These are phyloP conservation scores for Mormyrus iriodes DNA, from an alignment of 2,113 vertebrate genomes.

Conservation along the genomic window DNA sequence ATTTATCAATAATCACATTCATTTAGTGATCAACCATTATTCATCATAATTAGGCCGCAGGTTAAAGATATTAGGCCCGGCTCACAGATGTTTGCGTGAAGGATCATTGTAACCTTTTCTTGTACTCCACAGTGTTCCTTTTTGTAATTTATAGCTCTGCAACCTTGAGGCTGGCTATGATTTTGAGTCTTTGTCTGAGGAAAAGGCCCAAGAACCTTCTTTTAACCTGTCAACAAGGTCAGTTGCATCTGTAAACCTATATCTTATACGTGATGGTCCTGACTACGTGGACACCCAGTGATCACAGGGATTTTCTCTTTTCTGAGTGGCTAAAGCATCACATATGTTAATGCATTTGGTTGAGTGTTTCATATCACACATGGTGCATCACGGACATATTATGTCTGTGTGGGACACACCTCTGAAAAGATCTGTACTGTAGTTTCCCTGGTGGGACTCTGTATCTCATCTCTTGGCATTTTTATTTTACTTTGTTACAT, in stretches of 20 bases:
- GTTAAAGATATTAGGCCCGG: background rate
- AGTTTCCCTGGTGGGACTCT: background rate
- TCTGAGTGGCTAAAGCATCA: background rate
- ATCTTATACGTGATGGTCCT: no score
- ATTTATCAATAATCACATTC: background rate
- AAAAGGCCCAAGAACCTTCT: background rate
- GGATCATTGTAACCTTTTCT: background rate
- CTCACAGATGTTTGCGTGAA: background rate
- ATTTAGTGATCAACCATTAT: background rate
- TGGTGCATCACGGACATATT: background rate
- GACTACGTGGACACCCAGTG: no score
- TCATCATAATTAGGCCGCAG: background rate
- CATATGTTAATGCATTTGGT: background rate
- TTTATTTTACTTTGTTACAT: background rate
- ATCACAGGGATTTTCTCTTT: background rate
- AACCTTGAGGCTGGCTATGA: background rate
- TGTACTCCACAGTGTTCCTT: background rate
- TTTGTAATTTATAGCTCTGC: background rate
- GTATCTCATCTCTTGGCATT: background rate
- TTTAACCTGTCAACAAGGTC: no score
- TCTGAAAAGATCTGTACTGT: no score
- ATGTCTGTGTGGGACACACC: background rate
- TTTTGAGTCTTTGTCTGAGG: background rate
- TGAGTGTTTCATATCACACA: background rate
- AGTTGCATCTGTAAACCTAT: no score